These are phyloP conservation scores for Drosophila picticornis DNA, from an alignment of 2,888 invertebrate species.

Conservation along the genomic window DNA sequence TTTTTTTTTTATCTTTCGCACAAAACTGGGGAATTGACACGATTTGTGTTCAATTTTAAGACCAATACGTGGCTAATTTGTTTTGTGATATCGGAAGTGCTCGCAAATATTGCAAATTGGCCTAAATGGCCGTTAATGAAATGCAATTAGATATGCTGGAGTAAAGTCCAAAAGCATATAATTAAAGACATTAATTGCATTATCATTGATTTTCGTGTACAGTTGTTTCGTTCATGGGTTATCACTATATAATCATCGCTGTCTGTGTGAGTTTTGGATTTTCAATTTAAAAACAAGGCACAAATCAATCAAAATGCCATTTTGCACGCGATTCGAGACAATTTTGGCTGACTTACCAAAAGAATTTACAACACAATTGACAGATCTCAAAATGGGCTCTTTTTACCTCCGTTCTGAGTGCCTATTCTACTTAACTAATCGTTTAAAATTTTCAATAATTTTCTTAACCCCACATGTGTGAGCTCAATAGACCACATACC, in stretches of 20 bases:
- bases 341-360: neutral
- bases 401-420: neutral
- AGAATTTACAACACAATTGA: conserved; percentile 1
- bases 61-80: conserved; percentile 50
- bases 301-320: neutral
- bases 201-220: neutral
- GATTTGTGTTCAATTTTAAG: conserved; percentile 31
- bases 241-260: neutral
- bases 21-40: conserved; percentile 28
- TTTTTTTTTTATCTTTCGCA: conserved; percentile 9
- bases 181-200: neutral
- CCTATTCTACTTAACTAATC: conserved; percentile 13
- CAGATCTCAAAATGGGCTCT: neutral
- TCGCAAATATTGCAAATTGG: conserved; percentile 33
- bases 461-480: conserved; percentile 18
- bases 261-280: neutral
- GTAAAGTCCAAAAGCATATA: neutral
- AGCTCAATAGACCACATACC: conserved; percentile 51
- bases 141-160: conserved; percentile 15
- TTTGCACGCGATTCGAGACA: neutral
- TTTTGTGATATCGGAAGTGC: conserved; percentile 40
- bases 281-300: neutral
- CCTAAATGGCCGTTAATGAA: conserved; percentile 35
- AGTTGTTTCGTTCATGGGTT: neutral
- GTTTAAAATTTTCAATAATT: conserved; percentile 33